A percentile compares a stretch with the other conserved stretches of the same genome.
Conservation (phyloP, 2,888 invertebrate genomes). For the Parnassius glacialis region DNA sequence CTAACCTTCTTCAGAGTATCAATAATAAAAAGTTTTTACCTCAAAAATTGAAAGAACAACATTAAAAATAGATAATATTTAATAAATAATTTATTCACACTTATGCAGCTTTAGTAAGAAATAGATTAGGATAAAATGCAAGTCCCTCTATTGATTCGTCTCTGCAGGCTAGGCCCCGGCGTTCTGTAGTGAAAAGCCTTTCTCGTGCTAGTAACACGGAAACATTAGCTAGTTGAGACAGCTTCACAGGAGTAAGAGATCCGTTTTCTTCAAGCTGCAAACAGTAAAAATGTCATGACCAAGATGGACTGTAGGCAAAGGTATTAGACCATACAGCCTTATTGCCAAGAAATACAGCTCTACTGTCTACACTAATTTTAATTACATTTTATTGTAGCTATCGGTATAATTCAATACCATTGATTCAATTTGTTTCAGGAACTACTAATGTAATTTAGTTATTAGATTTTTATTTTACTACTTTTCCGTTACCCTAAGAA, state of each 20-base stretch:
- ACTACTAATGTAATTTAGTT: not conserved
- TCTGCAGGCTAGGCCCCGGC: slow-evolving; percentile 91
- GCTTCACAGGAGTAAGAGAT: slow-evolving; percentile 91
- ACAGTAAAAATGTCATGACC: slow-evolving; percentile 39
- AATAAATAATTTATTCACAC: slow-evolving; percentile 30
- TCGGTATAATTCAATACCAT: not conserved
- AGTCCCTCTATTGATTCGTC: slow-evolving; percentile 98
- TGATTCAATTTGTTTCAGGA: not conserved
- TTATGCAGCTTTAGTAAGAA: slow-evolving; percentile 77
- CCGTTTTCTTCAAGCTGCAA: slow-evolving; percentile 84
- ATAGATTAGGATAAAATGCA: slow-evolving; percentile 95
- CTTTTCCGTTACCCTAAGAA: no score
- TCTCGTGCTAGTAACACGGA: slow-evolving; percentile 95
- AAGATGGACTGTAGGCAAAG: no score
- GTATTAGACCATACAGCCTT: no score
- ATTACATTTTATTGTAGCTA: slow-evolving; percentile 15
- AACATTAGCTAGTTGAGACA: slow-evolving; percentile 91
- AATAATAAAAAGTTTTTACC: no score
- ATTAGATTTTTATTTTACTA: no score
- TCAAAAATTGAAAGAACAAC: slow-evolving; percentile 1
- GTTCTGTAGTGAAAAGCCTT: slow-evolving; percentile 92
- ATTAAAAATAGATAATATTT: slow-evolving; percentile 31
- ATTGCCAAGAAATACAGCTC: no score
- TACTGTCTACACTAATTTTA: no score
- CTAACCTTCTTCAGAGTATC: no score